A percentile compares a stretch with the other conserved stretches of the same genome.
Evolutionary conservation across 2,113 vertebrate species (phyloP).

Genomic region (Percopsis transmontana): DNA sequence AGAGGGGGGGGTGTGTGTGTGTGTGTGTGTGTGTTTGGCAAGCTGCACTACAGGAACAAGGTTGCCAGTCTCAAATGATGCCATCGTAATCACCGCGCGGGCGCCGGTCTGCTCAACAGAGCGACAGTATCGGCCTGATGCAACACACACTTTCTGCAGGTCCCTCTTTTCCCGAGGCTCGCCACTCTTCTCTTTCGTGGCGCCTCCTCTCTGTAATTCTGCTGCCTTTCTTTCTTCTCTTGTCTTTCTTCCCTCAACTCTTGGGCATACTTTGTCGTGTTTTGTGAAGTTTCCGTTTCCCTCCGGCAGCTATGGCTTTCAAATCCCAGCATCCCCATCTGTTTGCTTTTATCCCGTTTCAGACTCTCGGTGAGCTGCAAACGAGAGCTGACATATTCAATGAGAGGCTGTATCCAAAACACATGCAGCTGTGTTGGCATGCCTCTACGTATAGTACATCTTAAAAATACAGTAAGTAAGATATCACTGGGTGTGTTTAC

Average conservation of each 20-base stretch:
- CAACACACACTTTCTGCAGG: constrained; percentile 37
- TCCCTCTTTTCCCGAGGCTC: constrained; percentile 45
- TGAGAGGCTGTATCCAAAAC: too few species aligned
- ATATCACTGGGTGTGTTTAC: too few species aligned
- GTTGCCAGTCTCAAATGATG: constrained; percentile 69
- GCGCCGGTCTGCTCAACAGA: constrained; percentile 54
- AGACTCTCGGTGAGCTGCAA: too few species aligned
- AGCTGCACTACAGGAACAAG: constrained; percentile 58
- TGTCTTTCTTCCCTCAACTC: constrained; percentile 6
- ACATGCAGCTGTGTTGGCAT: too few species aligned
- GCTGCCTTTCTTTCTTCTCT: constrained; percentile 13
- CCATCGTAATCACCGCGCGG: constrained; percentile 68
- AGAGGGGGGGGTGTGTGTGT: constrained; percentile 34
- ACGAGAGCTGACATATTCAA: too few species aligned
- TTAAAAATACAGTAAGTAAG: too few species aligned
- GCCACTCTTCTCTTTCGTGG: constrained; percentile 48
- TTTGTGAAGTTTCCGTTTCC: constrained; percentile 34
- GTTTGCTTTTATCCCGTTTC: constrained; percentile 20
- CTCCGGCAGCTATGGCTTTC: constrained; percentile 17
- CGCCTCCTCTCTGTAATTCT: constrained; percentile 10
- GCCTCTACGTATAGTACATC: too few species aligned
- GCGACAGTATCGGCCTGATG: constrained; percentile 53
- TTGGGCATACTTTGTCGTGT: constrained; percentile 22
- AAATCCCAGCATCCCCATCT: constrained; percentile 37
- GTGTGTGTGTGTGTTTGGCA: constrained; percentile 59